Percentiles rank a stretch among this genome's conserved stretches.
Conservation (phyloP, 2,113 vertebrate genomes). For the Sardina pilchardus region DNA sequence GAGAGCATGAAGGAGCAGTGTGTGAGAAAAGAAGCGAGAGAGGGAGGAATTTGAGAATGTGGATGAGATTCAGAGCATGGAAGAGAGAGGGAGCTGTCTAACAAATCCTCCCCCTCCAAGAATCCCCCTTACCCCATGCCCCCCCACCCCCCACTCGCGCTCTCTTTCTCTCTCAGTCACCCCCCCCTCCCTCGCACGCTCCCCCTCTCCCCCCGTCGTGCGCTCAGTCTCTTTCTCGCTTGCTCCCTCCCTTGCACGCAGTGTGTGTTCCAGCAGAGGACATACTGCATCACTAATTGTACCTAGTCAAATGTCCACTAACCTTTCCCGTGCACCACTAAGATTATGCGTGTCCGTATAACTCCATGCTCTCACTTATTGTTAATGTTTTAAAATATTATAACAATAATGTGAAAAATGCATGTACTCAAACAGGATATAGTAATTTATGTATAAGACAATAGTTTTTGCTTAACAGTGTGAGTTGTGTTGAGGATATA, state of each 20-base stretch:
- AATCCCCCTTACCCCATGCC: conserved; percentile 13
- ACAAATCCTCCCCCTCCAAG: conserved; percentile 18
- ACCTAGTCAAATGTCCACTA: background rate
- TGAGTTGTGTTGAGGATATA: too few species aligned
- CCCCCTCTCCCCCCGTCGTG: background rate
- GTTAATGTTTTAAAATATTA: background rate
- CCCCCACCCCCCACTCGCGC: conserved; percentile 14
- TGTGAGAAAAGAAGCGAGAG: background rate
- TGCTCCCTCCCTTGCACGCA: background rate
- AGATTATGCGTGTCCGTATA: background rate
- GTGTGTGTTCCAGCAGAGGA: conserved; percentile 5
- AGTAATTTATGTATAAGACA: too few species aligned
- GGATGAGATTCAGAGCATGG: conserved; percentile 43
- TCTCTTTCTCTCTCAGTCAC: background rate
- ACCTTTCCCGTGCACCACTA: background rate
- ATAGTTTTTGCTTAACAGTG: too few species aligned
- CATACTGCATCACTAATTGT: conserved; percentile 11
- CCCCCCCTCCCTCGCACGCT: background rate
- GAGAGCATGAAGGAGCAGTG: background rate
- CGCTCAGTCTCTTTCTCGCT: background rate
- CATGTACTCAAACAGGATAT: too few species aligned
- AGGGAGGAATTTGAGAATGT: conserved; percentile 22
- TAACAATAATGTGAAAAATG: background rate
- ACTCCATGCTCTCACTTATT: too few species aligned
- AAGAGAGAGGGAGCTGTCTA: conserved; percentile 52